Percentiles rank a stretch among this genome's conserved stretches.
Conservation (phyloP, 1,140 invertebrate genomes). For the Drosophila virilis region DNA sequence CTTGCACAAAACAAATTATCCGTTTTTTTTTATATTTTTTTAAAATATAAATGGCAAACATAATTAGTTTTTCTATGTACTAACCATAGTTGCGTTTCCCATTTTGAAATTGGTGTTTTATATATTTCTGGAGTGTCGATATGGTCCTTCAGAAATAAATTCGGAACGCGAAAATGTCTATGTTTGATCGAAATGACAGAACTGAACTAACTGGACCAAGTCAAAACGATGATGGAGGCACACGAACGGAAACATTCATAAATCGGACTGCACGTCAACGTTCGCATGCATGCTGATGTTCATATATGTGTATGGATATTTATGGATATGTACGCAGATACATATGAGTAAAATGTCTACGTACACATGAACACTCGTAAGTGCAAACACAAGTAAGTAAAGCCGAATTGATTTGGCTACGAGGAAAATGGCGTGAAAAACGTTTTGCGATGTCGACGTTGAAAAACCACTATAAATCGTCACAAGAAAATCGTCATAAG, state of each 20-base stretch:
- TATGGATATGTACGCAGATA: constrained; percentile 8
- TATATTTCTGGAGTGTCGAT: constrained; percentile 2
- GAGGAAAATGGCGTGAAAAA: constrained; percentile 50
- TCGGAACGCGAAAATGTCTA: constrained; percentile 47
- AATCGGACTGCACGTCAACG: constrained; percentile 49
- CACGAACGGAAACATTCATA: constrained; percentile 63
- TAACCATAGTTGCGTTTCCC: constrained; percentile 66
- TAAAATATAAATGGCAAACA: background rate
- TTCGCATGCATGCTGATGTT: constrained; percentile 21
- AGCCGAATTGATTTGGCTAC: constrained; percentile 52
- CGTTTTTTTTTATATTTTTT: no score
- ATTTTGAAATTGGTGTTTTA: constrained; percentile 29
- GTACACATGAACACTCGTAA: constrained; percentile 1
- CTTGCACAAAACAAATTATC: no score
- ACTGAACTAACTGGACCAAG: constrained; percentile 68
- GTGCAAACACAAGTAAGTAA: constrained; percentile 39
- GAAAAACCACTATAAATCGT: constrained; percentile 72
- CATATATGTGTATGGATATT: constrained; percentile 17
- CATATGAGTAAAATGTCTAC: no score
- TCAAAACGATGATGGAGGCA: constrained; percentile 60
- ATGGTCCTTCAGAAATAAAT: constrained; percentile 5
- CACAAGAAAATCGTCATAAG: constrained; percentile 28
- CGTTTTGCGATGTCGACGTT: constrained; percentile 52
- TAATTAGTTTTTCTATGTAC: constrained; percentile 12
- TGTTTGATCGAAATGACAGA: constrained; percentile 67